phyloP scores from a whole-genome alignment of 2,888 invertebrate species.

The Pyrochroa serraticornis region DNA sequence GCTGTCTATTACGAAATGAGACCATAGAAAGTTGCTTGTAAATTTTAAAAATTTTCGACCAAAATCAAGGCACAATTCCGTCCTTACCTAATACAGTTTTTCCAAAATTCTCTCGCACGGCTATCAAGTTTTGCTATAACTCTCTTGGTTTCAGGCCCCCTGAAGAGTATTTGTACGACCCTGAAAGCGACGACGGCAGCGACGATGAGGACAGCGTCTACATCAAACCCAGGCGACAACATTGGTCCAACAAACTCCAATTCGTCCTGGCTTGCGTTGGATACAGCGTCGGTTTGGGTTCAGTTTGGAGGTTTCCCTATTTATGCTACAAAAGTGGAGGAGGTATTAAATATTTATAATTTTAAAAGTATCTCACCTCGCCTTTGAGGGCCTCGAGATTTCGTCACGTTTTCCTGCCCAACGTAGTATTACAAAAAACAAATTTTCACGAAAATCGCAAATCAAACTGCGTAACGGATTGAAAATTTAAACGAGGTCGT shows the following conservation, averaged over 20 bases:
- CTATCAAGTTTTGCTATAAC: too few species aligned
- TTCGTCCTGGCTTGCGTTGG: constrained; percentile 89
- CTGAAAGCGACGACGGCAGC: constrained; percentile 75
- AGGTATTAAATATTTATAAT: constrained; percentile 57
- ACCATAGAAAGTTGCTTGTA: too few species aligned
- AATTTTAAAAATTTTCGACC: too few species aligned
- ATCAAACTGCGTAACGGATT: neutral
- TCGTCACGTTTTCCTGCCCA: too few species aligned
- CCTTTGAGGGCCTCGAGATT: neutral
- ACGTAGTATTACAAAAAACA: too few species aligned
- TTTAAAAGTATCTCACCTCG: constrained; percentile 12
- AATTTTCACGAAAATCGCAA: neutral
- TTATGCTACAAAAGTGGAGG: constrained; percentile 90
- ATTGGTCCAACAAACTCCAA: constrained; percentile 89
- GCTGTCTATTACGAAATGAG: too few species aligned
- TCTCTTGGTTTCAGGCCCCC: constrained; percentile 69
- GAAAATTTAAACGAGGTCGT: constrained; percentile 3
- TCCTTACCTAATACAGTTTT: too few species aligned
- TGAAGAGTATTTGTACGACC: constrained; percentile 75
- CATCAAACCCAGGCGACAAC: constrained; percentile 77
- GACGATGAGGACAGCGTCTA: constrained; percentile 72
- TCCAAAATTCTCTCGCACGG: too few species aligned
- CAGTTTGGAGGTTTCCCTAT: constrained; percentile 93
- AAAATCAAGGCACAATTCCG: too few species aligned
- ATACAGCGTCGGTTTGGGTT: constrained; percentile 87